Evolutionary conservation across 2,888 invertebrate species (phyloP), one percentile per base, ranked within the genome.

Genomic region (Eupithecia vulgata): DNA sequence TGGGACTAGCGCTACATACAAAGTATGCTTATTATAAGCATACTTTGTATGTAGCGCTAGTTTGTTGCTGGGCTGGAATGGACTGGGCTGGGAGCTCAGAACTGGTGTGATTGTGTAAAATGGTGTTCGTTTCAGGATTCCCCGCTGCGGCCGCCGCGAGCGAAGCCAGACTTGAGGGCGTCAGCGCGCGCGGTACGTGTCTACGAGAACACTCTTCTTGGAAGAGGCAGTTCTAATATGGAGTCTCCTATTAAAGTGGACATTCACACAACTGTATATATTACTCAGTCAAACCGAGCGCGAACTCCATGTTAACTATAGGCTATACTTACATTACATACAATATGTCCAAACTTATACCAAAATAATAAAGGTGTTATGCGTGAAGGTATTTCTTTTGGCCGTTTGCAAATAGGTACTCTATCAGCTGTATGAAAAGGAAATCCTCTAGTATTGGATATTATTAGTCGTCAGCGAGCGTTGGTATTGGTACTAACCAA

Each of bases 131-230:
- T 82, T n/a, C 80, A 87, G 86, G 80, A 67, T 68, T 78, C 62
- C 76, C 79, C 30, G 79, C 77, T 34, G 61, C 62, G 35, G 65
- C 59, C 69, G 65, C 71, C 69, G 35, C 61, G 40, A n/a, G 66
- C 40, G 71, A 74, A 21, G 77, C 74, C 71, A 80, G 78, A 35
- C 81, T 82, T 30, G 77, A 64, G 59, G 64, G 73, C 57, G 64
- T 73, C 57, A 78, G 80, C 68, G 76, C 79, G 15, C 75, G 81
- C 37, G 83, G 86, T 85, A 79, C 67, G 79, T 75, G 6, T n/a
- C 1, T 17, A 45, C 45, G 1, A 17, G 45, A 17, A 15, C 45
- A 45, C 40, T 10, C 12, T 40, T 12, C 45, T 45, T 45, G 30
- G 30, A 30, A 4, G 30, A 4, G 30, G 30, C 45, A 45, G 45